Percentiles rank a stretch among this genome's conserved stretches.
Evolutionary conservation across 2,797 vertebrate genomes (phyloP).

Genomic region (Catharus ustulatus): DNA sequence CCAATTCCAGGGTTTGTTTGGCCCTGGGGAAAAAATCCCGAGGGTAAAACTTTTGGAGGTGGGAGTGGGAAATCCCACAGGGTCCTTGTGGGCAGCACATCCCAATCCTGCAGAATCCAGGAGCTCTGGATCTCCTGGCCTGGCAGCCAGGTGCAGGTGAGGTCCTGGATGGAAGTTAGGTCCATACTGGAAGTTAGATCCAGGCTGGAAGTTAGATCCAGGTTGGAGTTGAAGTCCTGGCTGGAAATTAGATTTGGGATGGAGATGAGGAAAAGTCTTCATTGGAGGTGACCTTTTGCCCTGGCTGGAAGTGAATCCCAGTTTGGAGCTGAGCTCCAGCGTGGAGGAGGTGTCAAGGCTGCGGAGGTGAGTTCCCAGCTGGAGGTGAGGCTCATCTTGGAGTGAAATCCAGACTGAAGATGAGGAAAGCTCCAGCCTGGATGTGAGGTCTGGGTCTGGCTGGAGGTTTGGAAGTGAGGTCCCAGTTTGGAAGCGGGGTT

Average conservation of each 20-base stretch:
- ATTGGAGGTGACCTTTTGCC: not conserved
- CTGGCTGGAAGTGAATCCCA: not conserved
- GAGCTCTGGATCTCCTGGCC: not conserved
- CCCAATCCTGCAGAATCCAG: not conserved
- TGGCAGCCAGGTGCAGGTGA: not conserved
- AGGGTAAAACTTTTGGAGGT: not conserved
- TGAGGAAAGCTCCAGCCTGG: not conserved
- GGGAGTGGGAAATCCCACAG: not conserved
- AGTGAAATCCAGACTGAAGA: not conserved
- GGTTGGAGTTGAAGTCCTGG: not conserved
- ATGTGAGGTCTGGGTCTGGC: fast-evolving
- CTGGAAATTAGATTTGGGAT: no score
- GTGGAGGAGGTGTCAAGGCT: no score
- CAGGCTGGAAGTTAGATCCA: no score
- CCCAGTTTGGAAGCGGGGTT: not conserved
- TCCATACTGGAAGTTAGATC: no score
- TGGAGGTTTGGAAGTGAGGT: not conserved
- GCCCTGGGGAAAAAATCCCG: not conserved
- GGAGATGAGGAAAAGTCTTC: not conserved
- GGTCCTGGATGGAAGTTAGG: not conserved
- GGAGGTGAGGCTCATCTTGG: not conserved
- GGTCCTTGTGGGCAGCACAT: fast-evolving
- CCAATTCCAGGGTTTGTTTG: not conserved
- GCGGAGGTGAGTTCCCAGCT: not conserved
- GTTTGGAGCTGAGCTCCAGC: not conserved